These are phyloP conservation scores for Porites evermanni DNA, from an alignment of 92 coral and sea anemone species.

Conservation along the genomic window DNA sequence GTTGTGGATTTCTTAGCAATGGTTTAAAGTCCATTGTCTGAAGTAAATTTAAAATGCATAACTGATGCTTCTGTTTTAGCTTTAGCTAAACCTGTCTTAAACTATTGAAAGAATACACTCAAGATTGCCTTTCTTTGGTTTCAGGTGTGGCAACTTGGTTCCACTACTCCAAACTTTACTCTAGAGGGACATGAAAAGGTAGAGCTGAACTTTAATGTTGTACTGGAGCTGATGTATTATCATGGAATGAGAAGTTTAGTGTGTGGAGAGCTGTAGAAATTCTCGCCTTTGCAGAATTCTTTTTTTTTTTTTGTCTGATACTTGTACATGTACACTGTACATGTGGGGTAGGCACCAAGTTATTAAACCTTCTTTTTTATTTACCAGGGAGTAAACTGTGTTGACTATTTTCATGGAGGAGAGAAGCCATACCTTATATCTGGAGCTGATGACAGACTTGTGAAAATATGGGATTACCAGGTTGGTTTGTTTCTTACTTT, in stretches of 20 bases:
- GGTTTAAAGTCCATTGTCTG: too few relatives aligned
- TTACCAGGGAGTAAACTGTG: conserved; percentile 92
- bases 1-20: too few relatives aligned
- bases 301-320: too few relatives aligned
- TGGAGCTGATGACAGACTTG: conserved; percentile 98
- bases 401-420: conserved; percentile 99
- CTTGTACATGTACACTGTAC: not conserved
- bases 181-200: conserved; percentile 99
- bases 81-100: too few relatives aligned
- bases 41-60: too few relatives aligned
- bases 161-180: conserved; percentile 94
- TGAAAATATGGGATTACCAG: conserved; percentile 99
- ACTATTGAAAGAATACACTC: too few relatives aligned
- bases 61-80: too few relatives aligned
- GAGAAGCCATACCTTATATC: conserved; percentile 98
- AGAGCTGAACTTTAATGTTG: not conserved
- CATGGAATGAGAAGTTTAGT: not conserved
- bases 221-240: too few relatives aligned
- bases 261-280: not conserved
- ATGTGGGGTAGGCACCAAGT: too few relatives aligned
- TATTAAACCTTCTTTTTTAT: not conserved
- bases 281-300: not conserved
- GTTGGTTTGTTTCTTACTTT: conserved; percentile 5
- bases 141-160: conserved; percentile 99
- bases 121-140: not conserved